Evolutionary conservation across 2,797 vertebrate species (phyloP), one percentile per base, ranked within the genome.

Genomic region (Hoplostethus atlanticus): DNA sequence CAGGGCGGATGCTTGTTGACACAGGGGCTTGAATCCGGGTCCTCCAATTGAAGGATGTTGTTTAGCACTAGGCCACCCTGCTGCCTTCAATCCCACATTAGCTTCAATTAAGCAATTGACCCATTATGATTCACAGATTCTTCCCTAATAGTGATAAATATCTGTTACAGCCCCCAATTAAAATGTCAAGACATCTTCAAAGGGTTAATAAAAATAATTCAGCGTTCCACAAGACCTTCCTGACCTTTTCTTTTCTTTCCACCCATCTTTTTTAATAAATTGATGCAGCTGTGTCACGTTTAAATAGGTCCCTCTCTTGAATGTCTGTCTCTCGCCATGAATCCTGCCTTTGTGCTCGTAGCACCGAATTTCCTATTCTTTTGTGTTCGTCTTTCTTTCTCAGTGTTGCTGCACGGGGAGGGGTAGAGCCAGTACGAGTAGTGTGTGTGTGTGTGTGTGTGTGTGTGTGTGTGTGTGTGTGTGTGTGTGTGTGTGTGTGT

Each of bases 311-410:
- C 83, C 81, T 79, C 62, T 71, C 62, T 76, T 69, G 30, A 80
- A 73, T 57, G 57, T 74, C 71, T 82, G 64, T 81, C 64, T 71
- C 68, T 40, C 31, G 61, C 67, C 65, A 84, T 92, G 88, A 94
- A 92, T 93, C 89, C 85, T 61, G 79, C 70, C 86, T 93, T 93
- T 93, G 91, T 93, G 79, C 84, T 71, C 73, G 57, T 47, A 57
- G 64, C 75, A 79, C 77, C 62, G 74, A 75, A 79, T 84, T 84
- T 90, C 80, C 84, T 81, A 63, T 87, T 82, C 69, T 81, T 79
- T 84, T 73, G 77, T 86, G 75, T 75, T 83, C 31, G 47, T 55
- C 74, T 54, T 76, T 77, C 58, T 84, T 56, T 67, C 38, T 71
- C 68, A 56, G 68, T 78, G 55, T 76, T 81, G 83, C 76, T 86